Base-by-base conservation (phyloP, 2,113 vertebrate genomes). In the Pteruthius melanotis region DNA sequence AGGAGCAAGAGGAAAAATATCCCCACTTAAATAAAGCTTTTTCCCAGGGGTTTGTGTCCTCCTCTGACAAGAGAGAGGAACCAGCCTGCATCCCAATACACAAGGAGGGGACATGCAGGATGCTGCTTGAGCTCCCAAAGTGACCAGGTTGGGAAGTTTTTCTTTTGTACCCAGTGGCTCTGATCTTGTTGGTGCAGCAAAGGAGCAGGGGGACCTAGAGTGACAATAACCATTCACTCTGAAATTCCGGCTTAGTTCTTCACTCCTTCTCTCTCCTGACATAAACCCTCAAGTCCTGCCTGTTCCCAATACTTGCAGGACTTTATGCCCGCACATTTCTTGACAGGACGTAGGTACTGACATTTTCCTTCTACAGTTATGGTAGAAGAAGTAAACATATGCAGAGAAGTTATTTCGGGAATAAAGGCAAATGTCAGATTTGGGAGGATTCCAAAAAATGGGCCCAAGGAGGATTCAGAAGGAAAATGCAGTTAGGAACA, bases 371-470 rank as follows among this genome's bases (percentile, higher is more conserved):
- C 64, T 71, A 21, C 4, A 30, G 13, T 57, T 75, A 70, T 2
- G 7, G 35, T 4, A 57, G 37, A 74, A 88, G 40, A 35, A 45
- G n/a, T 54, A 54, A 79, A 79, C 11, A 8, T 10, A 49, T 20
- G 26, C 63, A 71, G 40, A 75, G 18, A 59, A 70, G 28, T 23
- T 91, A 87, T 83, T 91, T 56, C 31, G 35, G 61, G 53, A 96
- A 87, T 53, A 89, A 63, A 89, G 37, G 65, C 81, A 93, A 81
- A 72, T 49, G 26, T 45, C 87, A 79, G 26, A 53, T 84, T 68
- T 84, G n/a, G 56, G 77, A 91, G 49, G 37, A 65, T 91, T 84
- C 81, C n/a, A 68, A 76, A 76, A 90, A 87, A 79, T 17, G 93
- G 69, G 37, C n/a, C n/a, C 47, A 53, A 50, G 22, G 26, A 84